Conservation (phyloP, 2,888 invertebrate genomes). For the Eilema sororculum region DNA sequence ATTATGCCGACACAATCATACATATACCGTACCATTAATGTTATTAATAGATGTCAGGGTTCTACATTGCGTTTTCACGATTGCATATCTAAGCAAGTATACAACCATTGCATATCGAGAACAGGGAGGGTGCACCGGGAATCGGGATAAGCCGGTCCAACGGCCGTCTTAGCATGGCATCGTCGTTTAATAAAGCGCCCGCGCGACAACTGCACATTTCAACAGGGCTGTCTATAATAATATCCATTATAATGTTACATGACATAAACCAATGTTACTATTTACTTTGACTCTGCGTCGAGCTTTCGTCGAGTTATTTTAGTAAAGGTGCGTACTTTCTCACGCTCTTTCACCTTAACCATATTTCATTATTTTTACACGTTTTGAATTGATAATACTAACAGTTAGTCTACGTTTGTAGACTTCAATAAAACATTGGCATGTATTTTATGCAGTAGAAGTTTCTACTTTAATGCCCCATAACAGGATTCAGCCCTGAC, state of each 20-base stretch:
- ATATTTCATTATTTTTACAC: not conserved
- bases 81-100: slow-evolving; percentile 57
- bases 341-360: slow-evolving; percentile 29
- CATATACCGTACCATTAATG: slow-evolving; percentile 3
- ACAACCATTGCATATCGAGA: slow-evolving; percentile 74
- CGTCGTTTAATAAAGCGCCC: slow-evolving; percentile 82
- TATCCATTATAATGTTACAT: slow-evolving; percentile 19
- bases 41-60: slow-evolving; percentile 33
- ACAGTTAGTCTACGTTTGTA: slow-evolving; percentile 20
- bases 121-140: slow-evolving; percentile 74
- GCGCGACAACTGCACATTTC: slow-evolving; percentile 79
- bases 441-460: slow-evolving; percentile 30
- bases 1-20: slow-evolving; percentile 12
- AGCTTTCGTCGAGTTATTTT: slow-evolving; percentile 24
- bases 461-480: slow-evolving; percentile 26
- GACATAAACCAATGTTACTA: slow-evolving; percentile 3
- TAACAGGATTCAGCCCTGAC: slow-evolving; percentile 74
- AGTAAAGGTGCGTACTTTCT: slow-evolving; percentile 34
- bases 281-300: slow-evolving; percentile 14
- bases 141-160: slow-evolving; percentile 84
- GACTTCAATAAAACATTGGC: slow-evolving; percentile 31
- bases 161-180: slow-evolving; percentile 79
- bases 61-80: slow-evolving; percentile 34
- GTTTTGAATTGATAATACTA: slow-evolving; percentile 6
- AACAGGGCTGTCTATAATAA: slow-evolving; percentile 67